Evolutionary conservation across 2,113 vertebrate species (phyloP), one percentile per base, ranked within the genome.

Genomic region (Hydrolagus affinis): DNA sequence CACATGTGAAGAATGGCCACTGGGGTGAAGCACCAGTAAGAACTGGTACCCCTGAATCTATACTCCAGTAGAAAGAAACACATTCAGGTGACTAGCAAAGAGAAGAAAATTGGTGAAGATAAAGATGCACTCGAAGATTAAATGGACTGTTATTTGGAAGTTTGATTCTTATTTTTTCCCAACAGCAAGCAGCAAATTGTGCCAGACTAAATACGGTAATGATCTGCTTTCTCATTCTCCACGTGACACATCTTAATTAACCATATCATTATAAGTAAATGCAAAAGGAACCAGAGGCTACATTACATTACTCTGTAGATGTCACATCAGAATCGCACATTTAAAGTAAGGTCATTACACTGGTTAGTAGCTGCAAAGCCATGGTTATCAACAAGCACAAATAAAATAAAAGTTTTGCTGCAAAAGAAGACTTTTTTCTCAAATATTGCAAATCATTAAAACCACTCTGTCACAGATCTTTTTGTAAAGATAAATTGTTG

Each of bases 401-500:
- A 25, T 17, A 12, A 60, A 64, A 30, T 9, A 64, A 66, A 10
- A 30, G 60, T 11, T 25, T 64, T 30, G 30, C 15, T 66, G 12
- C 15, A 30, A 60, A 66, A 15, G 87, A 11, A 2, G 85, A 87
- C 91, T 90, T 89, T 89, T 89, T 83, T n/a, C 30, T 85, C 78
- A 87, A 89, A 87, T 89, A 91, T 93, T 89, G 91, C 91, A 92
- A 89, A 92, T 88, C 88, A 92, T 93, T 92, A 93, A 93, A 94
- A 90, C 92, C 89, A 94, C 93, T 94, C 93, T 91, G 89, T 89
- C 30, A 56, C 15, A 14, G 15, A 21, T 74, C 30, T 44, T 44
- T 74, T 32, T 32, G 30, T 44, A 44, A 56, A 44, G 14, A 17
- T 44, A 28, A 62, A 80, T 30, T 7, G 30, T 66, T 9, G 57